Conservation (phyloP, 2,113 vertebrate species). For the Gopherus flavomarginatus region DNA sequence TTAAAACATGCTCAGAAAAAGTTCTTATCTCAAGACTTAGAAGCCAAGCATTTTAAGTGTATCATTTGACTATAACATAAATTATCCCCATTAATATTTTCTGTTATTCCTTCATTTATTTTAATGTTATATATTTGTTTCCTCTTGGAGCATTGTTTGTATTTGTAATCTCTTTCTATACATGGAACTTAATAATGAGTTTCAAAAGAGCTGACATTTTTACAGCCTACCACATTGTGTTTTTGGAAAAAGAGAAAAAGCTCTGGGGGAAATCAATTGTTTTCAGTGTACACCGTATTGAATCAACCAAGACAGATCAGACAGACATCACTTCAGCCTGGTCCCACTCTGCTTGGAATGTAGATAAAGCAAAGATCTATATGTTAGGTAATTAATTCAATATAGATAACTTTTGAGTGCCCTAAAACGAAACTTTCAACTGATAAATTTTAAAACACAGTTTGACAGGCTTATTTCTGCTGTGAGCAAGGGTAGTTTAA, state of each 20-base stretch:
- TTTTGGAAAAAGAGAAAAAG: not conserved
- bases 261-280: not conserved
- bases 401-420: slow-evolving; percentile 66
- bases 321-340: not conserved
- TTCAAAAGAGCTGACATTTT: slow-evolving; percentile 25
- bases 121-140: not conserved
- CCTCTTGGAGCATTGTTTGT: not conserved
- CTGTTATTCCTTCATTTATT: not conserved
- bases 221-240: not conserved
- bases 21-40: not conserved
- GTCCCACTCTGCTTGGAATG: slow-evolving; percentile 45
- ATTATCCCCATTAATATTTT: not conserved
- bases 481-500: slow-evolving; percentile 75
- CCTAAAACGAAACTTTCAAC: slow-evolving; percentile 66
- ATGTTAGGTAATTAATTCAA: slow-evolving; percentile 73
- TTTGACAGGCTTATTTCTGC: slow-evolving; percentile 71
- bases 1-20: not conserved
- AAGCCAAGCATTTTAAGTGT: not conserved
- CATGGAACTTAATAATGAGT: not conserved
- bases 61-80: not conserved
- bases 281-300: slow-evolving; percentile 15
- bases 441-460: slow-evolving; percentile 74
- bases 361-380: slow-evolving; percentile 69
- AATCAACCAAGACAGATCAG: slow-evolving; percentile 33
- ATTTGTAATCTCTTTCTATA: not conserved